Conservation (phyloP, 2,888 invertebrate species). For the Drosophila mimica region DNA sequence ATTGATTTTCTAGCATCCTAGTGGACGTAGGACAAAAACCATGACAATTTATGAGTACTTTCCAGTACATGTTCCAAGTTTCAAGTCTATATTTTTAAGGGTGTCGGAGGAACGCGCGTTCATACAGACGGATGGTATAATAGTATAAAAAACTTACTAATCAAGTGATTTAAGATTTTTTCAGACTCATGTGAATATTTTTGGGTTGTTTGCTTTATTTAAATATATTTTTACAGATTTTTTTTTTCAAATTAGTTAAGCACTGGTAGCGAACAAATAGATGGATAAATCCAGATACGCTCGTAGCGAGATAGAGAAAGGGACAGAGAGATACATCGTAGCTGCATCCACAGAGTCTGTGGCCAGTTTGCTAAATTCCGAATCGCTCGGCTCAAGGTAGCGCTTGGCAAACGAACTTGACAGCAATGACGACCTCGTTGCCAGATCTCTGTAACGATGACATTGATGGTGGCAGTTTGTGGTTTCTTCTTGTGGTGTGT, state of each 20-base stretch:
- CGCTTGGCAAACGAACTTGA: constrained; percentile 65
- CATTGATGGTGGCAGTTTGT: constrained; percentile 37
- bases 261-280: constrained; percentile 35
- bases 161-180: constrained; percentile 50
- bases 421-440: constrained; percentile 62
- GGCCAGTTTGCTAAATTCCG: constrained; percentile 27
- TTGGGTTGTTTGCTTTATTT: not conserved
- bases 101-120: too few species aligned
- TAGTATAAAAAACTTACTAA: constrained; percentile 7
- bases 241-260: constrained; percentile 49
- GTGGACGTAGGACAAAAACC: too few species aligned
- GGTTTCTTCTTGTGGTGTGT: constrained; percentile 37
- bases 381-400: constrained; percentile 51
- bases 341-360: constrained; percentile 1
- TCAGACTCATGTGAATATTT: constrained; percentile 6
- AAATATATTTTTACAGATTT: not conserved
- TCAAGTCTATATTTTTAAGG: too few species aligned
- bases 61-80: too few species aligned
- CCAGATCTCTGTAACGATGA: constrained; percentile 48
- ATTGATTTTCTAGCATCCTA: too few species aligned
- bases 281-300: constrained; percentile 5
- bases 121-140: too few species aligned
- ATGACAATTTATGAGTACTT: too few species aligned
- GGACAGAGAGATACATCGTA: constrained; percentile 17
- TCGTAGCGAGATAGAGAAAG: not conserved